Conservation (phyloP, 1,140 invertebrate genomes). For the Scaptodrosophila lebanonensis region DNA sequence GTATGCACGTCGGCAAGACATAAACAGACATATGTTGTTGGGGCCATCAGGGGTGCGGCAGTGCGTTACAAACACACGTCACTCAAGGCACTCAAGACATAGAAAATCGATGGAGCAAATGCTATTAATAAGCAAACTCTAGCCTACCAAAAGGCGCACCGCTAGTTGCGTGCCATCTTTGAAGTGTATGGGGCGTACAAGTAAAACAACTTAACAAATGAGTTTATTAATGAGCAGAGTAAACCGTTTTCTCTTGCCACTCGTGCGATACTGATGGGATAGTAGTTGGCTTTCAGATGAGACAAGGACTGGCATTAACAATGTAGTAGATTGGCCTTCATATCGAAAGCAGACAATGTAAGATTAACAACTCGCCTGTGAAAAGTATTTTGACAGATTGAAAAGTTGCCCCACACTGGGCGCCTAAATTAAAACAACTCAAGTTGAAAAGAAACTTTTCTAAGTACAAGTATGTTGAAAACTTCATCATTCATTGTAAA, state of each 20-base stretch:
- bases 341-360: too few species aligned
- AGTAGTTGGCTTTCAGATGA: conserved; percentile 2
- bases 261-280: conserved; percentile 10
- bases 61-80: conserved; percentile 29
- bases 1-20: background rate
- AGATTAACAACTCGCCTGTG: too few species aligned
- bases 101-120: conserved; percentile 63
- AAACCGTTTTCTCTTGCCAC: conserved; percentile 27
- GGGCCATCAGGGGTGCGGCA: conserved; percentile 8
- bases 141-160: conserved; percentile 11
- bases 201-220: conserved; percentile 55
- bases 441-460: too few species aligned
- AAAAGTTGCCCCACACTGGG: background rate
- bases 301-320: background rate
- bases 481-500: too few species aligned
- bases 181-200: conserved; percentile 18
- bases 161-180: conserved; percentile 35
- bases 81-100: conserved; percentile 7
- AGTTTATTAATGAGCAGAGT: conserved; percentile 66
- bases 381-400: too few species aligned
- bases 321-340: background rate
- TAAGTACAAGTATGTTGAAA: too few species aligned
- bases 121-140: conserved; percentile 49
- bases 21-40: too few species aligned
- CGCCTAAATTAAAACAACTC: background rate